Evolutionary conservation across 2,797 vertebrate species (phyloP).

Genomic region (Tenualosa ilisha): DNA sequence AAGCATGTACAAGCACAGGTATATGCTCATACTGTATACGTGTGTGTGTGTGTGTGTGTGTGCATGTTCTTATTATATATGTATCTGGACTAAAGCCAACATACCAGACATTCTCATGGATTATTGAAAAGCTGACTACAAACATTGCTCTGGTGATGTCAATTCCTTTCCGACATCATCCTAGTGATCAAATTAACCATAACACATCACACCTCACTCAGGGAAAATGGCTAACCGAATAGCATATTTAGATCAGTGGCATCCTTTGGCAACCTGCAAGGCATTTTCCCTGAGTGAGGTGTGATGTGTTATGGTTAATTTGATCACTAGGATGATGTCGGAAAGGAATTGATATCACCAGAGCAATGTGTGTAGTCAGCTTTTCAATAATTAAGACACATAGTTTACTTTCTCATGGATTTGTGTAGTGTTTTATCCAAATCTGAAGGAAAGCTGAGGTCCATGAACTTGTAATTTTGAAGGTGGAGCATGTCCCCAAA

Average conservation of each 20-base stretch:
- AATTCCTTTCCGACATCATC: background rate
- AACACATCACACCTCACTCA: background rate
- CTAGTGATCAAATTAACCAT: background rate
- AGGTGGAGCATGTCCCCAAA: background rate
- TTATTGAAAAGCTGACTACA: background rate
- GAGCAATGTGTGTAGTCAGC: background rate
- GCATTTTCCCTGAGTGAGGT: background rate
- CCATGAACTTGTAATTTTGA: background rate
- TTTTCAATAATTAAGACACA: background rate
- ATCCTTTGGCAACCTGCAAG: background rate
- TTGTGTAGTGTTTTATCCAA: background rate
- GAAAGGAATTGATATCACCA: background rate
- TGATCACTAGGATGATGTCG: background rate
- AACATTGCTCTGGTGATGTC: background rate
- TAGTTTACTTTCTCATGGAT: background rate
- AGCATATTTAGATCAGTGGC: background rate
- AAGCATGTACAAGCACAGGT: conserved; percentile 18
- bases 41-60: too few species aligned
- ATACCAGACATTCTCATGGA: background rate
- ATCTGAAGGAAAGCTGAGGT: background rate
- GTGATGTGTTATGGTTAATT: background rate
- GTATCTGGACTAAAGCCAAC: background rate
- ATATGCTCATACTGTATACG: too few species aligned
- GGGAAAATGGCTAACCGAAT: background rate
- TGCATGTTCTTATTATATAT: background rate